Evolutionary conservation across 1,140 invertebrate species (phyloP).

Genomic region (Brachionus koreanus): DNA sequence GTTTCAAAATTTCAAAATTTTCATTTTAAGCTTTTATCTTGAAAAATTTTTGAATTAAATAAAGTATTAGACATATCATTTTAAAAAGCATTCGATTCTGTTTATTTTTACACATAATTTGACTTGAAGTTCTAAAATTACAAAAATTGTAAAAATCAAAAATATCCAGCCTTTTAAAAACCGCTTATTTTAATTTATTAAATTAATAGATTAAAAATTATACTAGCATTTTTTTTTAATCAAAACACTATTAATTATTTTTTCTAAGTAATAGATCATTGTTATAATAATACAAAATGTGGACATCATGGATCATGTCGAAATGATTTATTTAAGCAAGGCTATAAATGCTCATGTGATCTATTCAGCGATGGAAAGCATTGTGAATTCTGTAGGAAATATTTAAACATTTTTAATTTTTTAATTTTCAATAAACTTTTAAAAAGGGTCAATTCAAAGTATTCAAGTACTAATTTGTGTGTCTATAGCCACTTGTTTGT

Average conservation of each 20-base stretch:
- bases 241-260: background rate
- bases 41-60: no score
- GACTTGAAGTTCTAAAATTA: no score
- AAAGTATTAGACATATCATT: no score
- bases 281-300: background rate
- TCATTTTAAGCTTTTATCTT: no score
- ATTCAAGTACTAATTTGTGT: conserved; percentile 9
- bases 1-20: no score
- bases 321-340: background rate
- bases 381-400: conserved; percentile 4
- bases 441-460: background rate
- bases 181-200: no score
- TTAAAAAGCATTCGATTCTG: no score
- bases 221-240: no score
- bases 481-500: background rate
- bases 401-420: background rate
- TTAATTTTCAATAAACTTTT: background rate
- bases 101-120: no score
- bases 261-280: conserved; percentile 11
- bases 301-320: background rate
- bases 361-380: background rate
- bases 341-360: background rate
- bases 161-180: no score
- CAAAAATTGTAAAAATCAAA: no score
- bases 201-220: no score